Base-by-base conservation (phyloP, 2,797 vertebrate species). In the Onychomys torridus region DNA sequence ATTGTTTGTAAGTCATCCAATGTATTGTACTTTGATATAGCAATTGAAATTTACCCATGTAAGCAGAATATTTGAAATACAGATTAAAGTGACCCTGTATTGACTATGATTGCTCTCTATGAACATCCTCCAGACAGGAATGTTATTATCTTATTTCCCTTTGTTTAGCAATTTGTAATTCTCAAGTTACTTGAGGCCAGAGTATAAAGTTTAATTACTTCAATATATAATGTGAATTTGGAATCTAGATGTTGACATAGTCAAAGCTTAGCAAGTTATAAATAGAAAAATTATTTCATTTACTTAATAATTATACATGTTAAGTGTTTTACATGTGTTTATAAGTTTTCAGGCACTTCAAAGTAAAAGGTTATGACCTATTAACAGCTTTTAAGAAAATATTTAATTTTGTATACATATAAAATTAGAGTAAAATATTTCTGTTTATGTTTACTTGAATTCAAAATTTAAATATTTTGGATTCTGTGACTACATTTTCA, bases 401-500 rank as follows among this genome's bases (percentile, higher is more conserved):
- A 13, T 43, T 57, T 7, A 67, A 63, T 79, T 90, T 2, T 75
- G 11, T 3, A 63, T 86, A 87, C 61, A 73, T 29, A 90, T 90
- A 79, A 87, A 96, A 59, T 73, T 65, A 79, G 9, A 83, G 55
- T 76, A 92, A 91, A 95, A 21, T 52, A 76, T 34, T 71, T 52
- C 59, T 63, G 65, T 69, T 7, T 9, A 37, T 46, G 0, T n/a
- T 43, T 78, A 63, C 29, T 46, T 77, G 40, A 81, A 65, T 40
- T 3, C 43, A 93, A 89, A 79, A 77, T 67, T 83, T 81, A 88
- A 3, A 4, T n/a, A 85, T 63, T 2, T 73, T 88, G 59, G 8
- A 10, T 89, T 94, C 3, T 57, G 52, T 16, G 79, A 88, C 19
- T 78, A 17, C 7, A 65, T 75, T 84, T 96, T 61, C 32, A 77